Percentiles rank a stretch among this genome's conserved stretches.
These are phyloP conservation scores for Onchidella celtica DNA, from an alignment of 2,888 invertebrate genomes.

Conservation along the genomic window DNA sequence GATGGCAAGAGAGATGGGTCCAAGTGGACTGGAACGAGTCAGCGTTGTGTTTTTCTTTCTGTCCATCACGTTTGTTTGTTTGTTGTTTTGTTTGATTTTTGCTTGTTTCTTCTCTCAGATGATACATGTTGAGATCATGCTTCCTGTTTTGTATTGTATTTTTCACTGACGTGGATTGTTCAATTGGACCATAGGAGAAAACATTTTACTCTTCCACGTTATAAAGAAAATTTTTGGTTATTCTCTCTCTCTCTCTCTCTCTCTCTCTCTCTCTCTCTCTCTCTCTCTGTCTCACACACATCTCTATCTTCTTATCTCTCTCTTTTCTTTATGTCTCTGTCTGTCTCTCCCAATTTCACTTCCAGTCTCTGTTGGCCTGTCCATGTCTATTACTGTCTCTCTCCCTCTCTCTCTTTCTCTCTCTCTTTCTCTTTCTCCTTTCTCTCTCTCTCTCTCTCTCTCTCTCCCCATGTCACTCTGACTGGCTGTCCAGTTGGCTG, in stretches of 20 bases:
- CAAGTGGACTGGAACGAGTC: constrained; percentile 11
- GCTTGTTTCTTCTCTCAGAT: too few relatives aligned
- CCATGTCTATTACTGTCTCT: not conserved
- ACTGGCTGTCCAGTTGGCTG: not conserved
- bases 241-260: constrained; percentile 13
- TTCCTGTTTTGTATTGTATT: too few relatives aligned
- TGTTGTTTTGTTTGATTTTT: too few relatives aligned
- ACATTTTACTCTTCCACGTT: too few relatives aligned
- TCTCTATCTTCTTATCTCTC: not conserved
- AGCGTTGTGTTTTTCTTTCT: not conserved
- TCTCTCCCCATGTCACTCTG: not conserved
- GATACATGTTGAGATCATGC: too few relatives aligned
- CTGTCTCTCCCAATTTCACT: not conserved
- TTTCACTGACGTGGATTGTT: too few relatives aligned
- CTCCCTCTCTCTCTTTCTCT: constrained; percentile 1
- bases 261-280: not conserved
- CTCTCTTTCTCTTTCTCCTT: not conserved
- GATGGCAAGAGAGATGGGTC: constrained; percentile 31
- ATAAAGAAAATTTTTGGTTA: too few relatives aligned
- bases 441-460: constrained; percentile 3
- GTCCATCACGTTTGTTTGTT: not conserved
- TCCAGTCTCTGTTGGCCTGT: not conserved
- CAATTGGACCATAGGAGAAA: too few relatives aligned
- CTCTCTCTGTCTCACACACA: not conserved
- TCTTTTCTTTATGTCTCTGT: not conserved